Evolutionary conservation across 2,113 vertebrate genomes (phyloP).

Genomic region (Phocoena phocoena): DNA sequence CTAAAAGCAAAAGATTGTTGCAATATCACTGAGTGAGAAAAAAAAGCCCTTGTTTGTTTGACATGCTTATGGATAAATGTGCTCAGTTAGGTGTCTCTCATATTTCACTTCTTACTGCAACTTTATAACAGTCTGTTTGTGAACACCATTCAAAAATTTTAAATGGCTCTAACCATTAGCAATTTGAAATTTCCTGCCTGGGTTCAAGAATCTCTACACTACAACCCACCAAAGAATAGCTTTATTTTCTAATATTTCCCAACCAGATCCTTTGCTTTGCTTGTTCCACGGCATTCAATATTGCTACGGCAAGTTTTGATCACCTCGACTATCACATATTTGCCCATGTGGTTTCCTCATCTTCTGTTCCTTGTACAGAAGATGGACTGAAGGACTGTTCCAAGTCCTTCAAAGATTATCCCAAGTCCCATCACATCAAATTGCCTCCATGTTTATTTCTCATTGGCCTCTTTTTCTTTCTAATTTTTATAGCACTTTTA

Average conservation of each 20-base stretch:
- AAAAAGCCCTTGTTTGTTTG: neutral
- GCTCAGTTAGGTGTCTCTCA: neutral
- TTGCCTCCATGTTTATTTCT: neutral
- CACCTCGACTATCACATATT: rapidly evolving
- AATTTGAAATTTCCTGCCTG: neutral
- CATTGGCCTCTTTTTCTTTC: neutral
- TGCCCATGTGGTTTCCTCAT: neutral
- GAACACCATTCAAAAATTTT: neutral
- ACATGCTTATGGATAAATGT: neutral
- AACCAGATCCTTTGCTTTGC: neutral
- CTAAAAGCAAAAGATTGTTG: neutral
- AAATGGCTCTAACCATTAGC: neutral
- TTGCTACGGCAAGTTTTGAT: neutral
- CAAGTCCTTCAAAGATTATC: neutral
- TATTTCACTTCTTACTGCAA: neutral
- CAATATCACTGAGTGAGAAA: neutral
- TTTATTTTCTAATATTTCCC: neutral
- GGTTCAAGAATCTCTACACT: neutral
- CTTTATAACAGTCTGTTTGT: neutral
- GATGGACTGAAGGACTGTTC: no score
- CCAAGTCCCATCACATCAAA: neutral
- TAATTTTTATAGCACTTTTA: neutral
- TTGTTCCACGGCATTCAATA: rapidly evolving
- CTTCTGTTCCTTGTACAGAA: neutral
- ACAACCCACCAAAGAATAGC: neutral